Conservation (phyloP, 1,140 invertebrate species). For the Halictus rubicundus region DNA sequence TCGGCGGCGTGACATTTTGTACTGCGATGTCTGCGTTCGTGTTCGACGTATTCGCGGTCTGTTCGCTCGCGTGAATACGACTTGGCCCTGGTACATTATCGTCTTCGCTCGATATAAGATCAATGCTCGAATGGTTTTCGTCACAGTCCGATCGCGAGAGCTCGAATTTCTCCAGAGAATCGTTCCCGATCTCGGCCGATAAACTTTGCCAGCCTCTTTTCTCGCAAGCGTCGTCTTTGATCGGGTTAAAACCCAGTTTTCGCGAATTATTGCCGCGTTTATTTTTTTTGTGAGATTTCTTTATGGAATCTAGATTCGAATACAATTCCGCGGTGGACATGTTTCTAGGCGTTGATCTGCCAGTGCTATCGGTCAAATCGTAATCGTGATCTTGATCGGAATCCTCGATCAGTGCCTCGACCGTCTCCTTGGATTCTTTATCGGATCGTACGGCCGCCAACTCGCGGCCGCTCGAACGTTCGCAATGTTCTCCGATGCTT, state of each 20-base stretch:
- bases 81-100: slow-evolving; percentile 60
- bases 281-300: slow-evolving; percentile 75
- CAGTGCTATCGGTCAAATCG: slow-evolving; percentile 14
- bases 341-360: slow-evolving; percentile 66
- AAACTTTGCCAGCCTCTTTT: neutral
- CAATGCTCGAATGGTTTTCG: neutral
- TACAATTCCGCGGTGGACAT: slow-evolving; percentile 63
- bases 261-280: slow-evolving; percentile 55
- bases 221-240: neutral
- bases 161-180: neutral
- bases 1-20: slow-evolving; percentile 67
- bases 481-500: slow-evolving; percentile 31
- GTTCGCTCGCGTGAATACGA: neutral
- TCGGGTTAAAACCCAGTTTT: neutral
- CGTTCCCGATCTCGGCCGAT: no score
- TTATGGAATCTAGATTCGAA: slow-evolving; percentile 70
- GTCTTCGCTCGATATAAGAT: neutral
- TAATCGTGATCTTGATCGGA: neutral
- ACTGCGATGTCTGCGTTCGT: neutral
- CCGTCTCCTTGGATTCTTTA: neutral
- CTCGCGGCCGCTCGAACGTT: neutral
- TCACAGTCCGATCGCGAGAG: neutral
- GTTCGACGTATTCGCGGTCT: neutral
- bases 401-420: neutral
- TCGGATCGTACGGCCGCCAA: neutral